Base-by-base conservation (phyloP, 2,888 invertebrate species). In the Euplexia lucipara region DNA sequence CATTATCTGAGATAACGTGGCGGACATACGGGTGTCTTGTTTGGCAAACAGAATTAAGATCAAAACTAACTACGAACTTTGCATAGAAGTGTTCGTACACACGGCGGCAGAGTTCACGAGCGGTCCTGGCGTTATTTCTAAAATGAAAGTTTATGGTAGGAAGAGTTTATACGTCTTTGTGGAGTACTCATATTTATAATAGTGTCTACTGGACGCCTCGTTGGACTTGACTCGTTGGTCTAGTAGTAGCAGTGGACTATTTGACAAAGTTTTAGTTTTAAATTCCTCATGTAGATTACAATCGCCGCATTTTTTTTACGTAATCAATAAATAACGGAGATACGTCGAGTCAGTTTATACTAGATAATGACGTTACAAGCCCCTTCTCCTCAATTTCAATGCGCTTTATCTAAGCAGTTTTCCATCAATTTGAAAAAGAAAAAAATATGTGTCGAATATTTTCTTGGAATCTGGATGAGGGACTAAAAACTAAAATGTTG, bases 1-100 rank as follows among this genome's bases (percentile, higher is more conserved):
- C 86, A 83, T 89, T 88, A 89, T 86, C 83, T 87, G 82, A 88
- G 89, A 90, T 90, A 89, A 89, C 84, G 76, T 62, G 66, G 78
- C 52, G 83, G 81, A 86, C 88, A 84, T 74, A 83, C 78, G 42
- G 81, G 20, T 59, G 39, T 10, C 39, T 54, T 67, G 70, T 65
- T 75, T 69, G 66, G 56, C 65, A 30, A 79, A 75, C 70, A 45
- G 39, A 58, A 70, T 78, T 70, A 80, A 63, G 60, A 67, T 74
- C 57, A 49, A 52, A 78, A 74, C 67, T 60, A 62, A 63, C 62
- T 67, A 57, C 32, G 34, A 77, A 71, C 41, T 74, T 80, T 53
- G 39, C 57, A 26, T 53, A 16, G 22, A 56, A 61, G 56, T 65
- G 34, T 47, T 39, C 39, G 53, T 64, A 54, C 47, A 52, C 30